Evolutionary conservation across 30 jellyfish, hydroid and myxozoan species (phyloP).

Genomic region (Clytia hemisphaerica): DNA sequence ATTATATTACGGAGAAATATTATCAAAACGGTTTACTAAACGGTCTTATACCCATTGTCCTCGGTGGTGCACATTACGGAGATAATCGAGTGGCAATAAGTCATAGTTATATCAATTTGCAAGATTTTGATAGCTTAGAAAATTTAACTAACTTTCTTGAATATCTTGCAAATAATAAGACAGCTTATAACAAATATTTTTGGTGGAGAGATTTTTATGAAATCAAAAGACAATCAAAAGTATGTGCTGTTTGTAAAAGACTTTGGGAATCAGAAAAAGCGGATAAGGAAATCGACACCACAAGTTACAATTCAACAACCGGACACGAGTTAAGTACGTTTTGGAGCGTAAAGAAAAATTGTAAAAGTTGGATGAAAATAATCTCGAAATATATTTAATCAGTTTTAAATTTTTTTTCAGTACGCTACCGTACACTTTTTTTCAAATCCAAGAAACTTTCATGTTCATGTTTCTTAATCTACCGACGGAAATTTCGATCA

Average conservation of each 20-base stretch:
- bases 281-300: not conserved
- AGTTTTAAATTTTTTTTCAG: no score
- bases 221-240: constrained; percentile 24
- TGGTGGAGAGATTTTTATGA: constrained; percentile 61
- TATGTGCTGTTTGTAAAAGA: constrained; percentile 67
- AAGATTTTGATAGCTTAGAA: constrained; percentile 26
- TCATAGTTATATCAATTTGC: constrained; percentile 49
- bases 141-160: constrained; percentile 43
- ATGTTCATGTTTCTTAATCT: no score
- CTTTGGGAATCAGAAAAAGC: constrained; percentile 15
- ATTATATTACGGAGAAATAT: constrained; percentile 80
- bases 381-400: no score
- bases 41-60: constrained; percentile 74
- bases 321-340: constrained; percentile 9
- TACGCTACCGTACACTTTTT: no score
- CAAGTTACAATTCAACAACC: no score
- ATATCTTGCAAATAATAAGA: constrained; percentile 48
- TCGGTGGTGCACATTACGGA: constrained; percentile 69
- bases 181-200: constrained; percentile 61
- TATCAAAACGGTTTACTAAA: constrained; percentile 56
- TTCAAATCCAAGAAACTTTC: no score
- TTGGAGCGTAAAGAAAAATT: constrained; percentile 12
- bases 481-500: no score
- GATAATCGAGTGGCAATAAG: constrained; percentile 51
- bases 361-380: no score